Evolutionary conservation across 1,140 invertebrate genomes (phyloP).

Genomic region (Cecropterus lyciades): DNA sequence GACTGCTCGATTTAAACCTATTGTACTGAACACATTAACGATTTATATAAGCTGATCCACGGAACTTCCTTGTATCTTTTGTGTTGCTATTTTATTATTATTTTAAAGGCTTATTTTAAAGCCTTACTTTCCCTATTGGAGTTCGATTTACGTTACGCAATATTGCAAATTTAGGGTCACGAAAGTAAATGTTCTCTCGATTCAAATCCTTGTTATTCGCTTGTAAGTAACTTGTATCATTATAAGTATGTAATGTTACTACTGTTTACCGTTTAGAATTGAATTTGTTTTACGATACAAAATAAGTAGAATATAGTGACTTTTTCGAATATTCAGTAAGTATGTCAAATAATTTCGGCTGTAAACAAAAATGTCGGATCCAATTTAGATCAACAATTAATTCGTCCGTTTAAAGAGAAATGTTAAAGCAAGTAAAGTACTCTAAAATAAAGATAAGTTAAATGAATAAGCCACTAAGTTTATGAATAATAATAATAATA

Average conservation of each 20-base stretch:
- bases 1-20: conserved; percentile 30
- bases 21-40: conserved; percentile 35
- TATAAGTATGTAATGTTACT: background rate
- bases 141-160: conserved; percentile 35
- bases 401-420: too few species aligned
- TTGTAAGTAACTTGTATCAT: background rate
- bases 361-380: too few species aligned
- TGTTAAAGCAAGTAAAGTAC: too few species aligned
- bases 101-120: conserved; percentile 26
- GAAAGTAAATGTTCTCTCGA: conserved; percentile 11
- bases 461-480: too few species aligned
- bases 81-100: conserved; percentile 38
- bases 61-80: conserved; percentile 39
- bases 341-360: too few species aligned
- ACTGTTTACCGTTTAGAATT: too few species aligned
- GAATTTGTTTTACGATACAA: too few species aligned
- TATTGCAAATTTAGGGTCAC: conserved; percentile 35
- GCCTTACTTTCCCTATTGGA: conserved; percentile 37
- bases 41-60: conserved; percentile 33
- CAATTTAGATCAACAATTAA: too few species aligned
- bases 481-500: background rate
- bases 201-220: conserved; percentile 20
- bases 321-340: too few species aligned
- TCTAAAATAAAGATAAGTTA: too few species aligned
- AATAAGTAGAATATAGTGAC: too few species aligned